Percentiles rank a stretch among this genome's conserved stretches.
Evolutionary conservation across 2,113 vertebrate species (phyloP).

Genomic region (Oncorhynchus keta): DNA sequence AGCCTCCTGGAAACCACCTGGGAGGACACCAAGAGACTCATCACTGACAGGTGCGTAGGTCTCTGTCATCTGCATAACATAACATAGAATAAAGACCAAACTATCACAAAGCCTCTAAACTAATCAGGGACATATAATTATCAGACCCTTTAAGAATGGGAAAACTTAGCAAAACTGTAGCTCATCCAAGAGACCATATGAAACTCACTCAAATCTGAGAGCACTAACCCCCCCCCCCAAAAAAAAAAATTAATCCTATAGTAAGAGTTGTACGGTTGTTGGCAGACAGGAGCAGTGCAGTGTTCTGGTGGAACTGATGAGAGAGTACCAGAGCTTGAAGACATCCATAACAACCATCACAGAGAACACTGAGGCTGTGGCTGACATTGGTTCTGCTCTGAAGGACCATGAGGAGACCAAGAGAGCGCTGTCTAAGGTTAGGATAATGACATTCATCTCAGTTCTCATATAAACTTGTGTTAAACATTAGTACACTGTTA

Average conservation of each 20-base stretch:
- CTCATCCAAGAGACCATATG: too few species aligned
- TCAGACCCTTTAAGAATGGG: too few species aligned
- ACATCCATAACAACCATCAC: conserved; percentile 75
- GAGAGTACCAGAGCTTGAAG: conserved; percentile 86
- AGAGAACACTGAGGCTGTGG: conserved; percentile 78
- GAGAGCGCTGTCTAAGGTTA: conserved; percentile 84
- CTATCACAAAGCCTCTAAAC: too few species aligned
- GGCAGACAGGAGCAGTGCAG: conserved; percentile 88
- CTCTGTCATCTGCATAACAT: neutral
- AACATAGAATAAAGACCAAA: neutral
- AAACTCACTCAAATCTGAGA: too few species aligned
- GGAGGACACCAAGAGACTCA: conserved; percentile 86
- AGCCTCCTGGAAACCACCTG: conserved; percentile 81
- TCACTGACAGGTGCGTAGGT: conserved; percentile 83
- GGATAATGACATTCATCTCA: neutral
- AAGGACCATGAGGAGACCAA: conserved; percentile 88
- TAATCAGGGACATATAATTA: too few species aligned
- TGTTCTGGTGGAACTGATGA: conserved; percentile 83
- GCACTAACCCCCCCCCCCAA: too few species aligned
- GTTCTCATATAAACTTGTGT: neutral
- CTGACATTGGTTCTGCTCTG: conserved; percentile 75
- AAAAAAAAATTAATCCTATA: too few species aligned
- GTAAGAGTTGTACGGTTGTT: neutral
- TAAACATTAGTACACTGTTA: neutral
- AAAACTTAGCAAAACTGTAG: too few species aligned